Conservation (phyloP, 2,888 invertebrate genomes). For the Leptura quadrifasciata region DNA sequence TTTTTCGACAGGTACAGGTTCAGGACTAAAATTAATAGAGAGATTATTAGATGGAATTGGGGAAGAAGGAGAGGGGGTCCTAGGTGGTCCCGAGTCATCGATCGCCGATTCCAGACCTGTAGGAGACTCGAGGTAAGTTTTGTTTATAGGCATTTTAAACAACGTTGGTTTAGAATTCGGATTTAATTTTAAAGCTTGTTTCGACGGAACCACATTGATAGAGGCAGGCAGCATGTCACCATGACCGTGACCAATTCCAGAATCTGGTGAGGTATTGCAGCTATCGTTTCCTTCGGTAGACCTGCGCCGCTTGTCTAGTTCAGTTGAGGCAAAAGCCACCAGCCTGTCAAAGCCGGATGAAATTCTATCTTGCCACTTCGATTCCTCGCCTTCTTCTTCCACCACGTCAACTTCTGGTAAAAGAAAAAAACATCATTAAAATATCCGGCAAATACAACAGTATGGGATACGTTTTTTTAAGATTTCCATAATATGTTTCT, state of each 20-base stretch:
- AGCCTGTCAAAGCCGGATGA: conserved; percentile 95
- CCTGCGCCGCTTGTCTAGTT: conserved; percentile 89
- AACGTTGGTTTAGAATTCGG: conserved; percentile 70
- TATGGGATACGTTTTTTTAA: conserved; percentile 19
- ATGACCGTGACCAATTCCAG: conserved; percentile 86
- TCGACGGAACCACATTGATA: conserved; percentile 69
- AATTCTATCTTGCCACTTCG: conserved; percentile 95
- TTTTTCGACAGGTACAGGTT: conserved; percentile 65
- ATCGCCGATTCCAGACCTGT: conserved; percentile 70
- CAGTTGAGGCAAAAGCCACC: conserved; percentile 94
- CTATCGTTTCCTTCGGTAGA: conserved; percentile 86
- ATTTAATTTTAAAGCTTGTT: conserved; percentile 69
- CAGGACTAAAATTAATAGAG: conserved; percentile 67
- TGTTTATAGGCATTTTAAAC: conserved; percentile 72
- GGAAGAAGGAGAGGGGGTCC: conserved; percentile 77
- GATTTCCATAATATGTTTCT: neutral
- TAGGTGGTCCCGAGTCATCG: conserved; percentile 75
- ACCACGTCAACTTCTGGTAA: conserved; percentile 77
- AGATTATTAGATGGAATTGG: conserved; percentile 71
- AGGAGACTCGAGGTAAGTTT: conserved; percentile 75
- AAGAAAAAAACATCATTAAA: conserved; percentile 25
- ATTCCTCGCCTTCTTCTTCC: conserved; percentile 84
- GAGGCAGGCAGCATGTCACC: conserved; percentile 76
- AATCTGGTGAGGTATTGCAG: conserved; percentile 91
- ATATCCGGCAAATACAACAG: neutral